These are phyloP conservation scores for Taenioides sp. DNA, from an alignment of 2,797 vertebrate genomes.

Conservation along the genomic window DNA sequence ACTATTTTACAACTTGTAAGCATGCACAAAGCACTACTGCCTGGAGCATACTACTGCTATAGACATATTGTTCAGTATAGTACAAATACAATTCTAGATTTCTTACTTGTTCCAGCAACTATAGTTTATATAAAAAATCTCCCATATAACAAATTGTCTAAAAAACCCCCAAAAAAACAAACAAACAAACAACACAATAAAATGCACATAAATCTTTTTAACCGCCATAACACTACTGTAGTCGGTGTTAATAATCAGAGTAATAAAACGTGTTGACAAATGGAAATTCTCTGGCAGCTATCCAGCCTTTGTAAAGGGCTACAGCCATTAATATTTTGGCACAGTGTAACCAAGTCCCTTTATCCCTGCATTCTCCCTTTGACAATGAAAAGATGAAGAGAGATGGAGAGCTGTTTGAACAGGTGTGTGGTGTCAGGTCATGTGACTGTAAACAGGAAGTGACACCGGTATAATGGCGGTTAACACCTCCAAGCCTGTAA, in stretches of 20 bases:
- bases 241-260: not conserved
- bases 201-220: not conserved
- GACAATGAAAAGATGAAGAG: conserved; percentile 12
- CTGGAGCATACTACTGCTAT: not conserved
- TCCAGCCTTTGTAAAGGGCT: conserved; percentile 20
- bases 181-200: not conserved
- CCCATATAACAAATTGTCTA: not conserved
- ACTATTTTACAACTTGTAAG: not conserved
- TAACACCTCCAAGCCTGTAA: conserved; percentile 34
- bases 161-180: too few species aligned
- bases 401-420: conserved; percentile 41
- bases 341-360: conserved; percentile 22
- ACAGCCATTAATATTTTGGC: conserved; percentile 29
- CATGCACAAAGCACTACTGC: not conserved
- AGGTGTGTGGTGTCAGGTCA: conserved; percentile 42
- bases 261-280: not conserved
- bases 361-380: conserved; percentile 6
- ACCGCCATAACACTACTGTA: not conserved
- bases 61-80: not conserved
- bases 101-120: too few species aligned
- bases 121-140: too few species aligned
- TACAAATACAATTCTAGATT: not conserved
- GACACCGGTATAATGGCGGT: conserved; percentile 9
- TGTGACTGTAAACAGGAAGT: conserved; percentile 50
- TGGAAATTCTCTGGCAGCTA: conserved; percentile 15